These are phyloP conservation scores for Callimorpha dominula DNA, from an alignment of 2,888 invertebrate genomes.

Conservation along the genomic window DNA sequence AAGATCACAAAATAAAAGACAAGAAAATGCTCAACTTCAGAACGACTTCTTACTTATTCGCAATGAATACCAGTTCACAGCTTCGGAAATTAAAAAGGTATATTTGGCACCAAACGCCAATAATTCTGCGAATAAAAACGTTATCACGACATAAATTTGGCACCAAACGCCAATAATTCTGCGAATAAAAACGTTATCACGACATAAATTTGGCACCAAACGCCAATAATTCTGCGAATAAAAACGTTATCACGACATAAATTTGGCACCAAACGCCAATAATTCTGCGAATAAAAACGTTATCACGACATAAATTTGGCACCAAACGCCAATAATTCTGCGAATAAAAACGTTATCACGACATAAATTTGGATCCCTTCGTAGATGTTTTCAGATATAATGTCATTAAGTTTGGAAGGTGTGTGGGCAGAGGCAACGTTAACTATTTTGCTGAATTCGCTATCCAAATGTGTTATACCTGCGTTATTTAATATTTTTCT, in stretches of 20 bases:
- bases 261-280: conserved; percentile 29
- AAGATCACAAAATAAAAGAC: not conserved
- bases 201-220: conserved; percentile 26
- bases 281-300: conserved; percentile 48
- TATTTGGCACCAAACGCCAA: conserved; percentile 28
- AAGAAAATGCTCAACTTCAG: not conserved
- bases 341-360: conserved; percentile 52
- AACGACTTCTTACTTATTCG: not conserved
- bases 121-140: conserved; percentile 48
- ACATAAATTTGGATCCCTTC: conserved; percentile 49
- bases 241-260: conserved; percentile 25
- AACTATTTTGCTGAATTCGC: conserved; percentile 13
- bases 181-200: conserved; percentile 40
- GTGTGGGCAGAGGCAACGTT: not conserved
- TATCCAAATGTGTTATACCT: not conserved
- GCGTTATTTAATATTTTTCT: conserved; percentile 22
- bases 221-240: conserved; percentile 46
- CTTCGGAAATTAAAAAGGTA: conserved; percentile 30
- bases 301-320: too few species aligned
- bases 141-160: conserved; percentile 37
- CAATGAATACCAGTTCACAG: conserved; percentile 1
- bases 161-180: conserved; percentile 39
- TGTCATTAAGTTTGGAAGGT: conserved; percentile 19
- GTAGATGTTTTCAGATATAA: conserved; percentile 41
- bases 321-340: conserved; percentile 43